Base-by-base conservation (phyloP, 2,113 vertebrate genomes). In the Nothocercus julius region DNA sequence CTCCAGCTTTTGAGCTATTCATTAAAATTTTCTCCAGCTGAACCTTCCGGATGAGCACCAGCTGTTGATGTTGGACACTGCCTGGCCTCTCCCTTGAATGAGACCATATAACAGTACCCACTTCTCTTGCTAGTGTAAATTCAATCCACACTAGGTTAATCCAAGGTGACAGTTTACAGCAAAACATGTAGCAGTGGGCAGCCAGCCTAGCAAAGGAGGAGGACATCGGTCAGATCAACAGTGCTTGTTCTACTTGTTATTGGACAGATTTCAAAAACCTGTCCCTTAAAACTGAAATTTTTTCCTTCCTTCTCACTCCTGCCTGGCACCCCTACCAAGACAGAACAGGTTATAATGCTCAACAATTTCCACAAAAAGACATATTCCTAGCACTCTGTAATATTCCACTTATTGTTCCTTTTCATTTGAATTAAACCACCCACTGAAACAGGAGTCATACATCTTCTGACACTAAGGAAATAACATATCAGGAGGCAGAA, bases 141-240 rank as follows among this genome's bases (percentile, higher is more conserved):
- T 69, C 42, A 83, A 16, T 6, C 20, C 80, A 4, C 30, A 11
- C 9, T 62, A 64, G 7, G 13, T 66, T 85, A 61, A 67, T 10
- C 4, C 36, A 69, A 45, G 27, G 11, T 83, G 54, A 82, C 40
- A 83, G 80, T 7, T 51, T 44, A 30, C 14, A 32, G 28, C 7
- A 87, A 76, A 64, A 40, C 2, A 1, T 13, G 5, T 56, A 88
- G 47, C 38, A 89, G 25, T 30, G 54, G 54, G 30, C 54, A 56
- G 54, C 28, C 28, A 56, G 19, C 68, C 42, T 14, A 3, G 42
- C 16, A 70, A 47, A 77, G 14, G 4, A 86, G 19, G 63, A 86
- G 11, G 4, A 28, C 32, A 81, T 82, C 11, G 40, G 7, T 73
- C 49, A 7, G 3, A 54, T 14, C 30, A n/a, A 0, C 1, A 4